Evolutionary conservation across 2,797 vertebrate genomes (phyloP).

Genomic region (Lepus oiostolus): DNA sequence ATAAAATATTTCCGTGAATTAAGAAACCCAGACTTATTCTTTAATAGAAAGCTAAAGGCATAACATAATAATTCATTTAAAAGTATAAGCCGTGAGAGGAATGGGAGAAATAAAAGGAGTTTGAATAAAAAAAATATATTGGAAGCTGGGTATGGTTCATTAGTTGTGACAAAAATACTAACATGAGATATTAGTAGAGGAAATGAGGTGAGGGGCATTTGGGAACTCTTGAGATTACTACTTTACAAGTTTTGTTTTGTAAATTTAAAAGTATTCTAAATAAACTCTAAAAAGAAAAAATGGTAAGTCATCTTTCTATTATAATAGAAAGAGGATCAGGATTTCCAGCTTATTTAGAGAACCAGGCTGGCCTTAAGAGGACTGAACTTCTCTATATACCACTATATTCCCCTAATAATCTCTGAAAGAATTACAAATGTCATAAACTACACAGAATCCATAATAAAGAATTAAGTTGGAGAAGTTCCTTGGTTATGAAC

Average conservation of each 20-base stretch:
- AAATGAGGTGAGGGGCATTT: too few relatives aligned
- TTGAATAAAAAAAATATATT: too few relatives aligned
- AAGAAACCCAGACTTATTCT: conserved; percentile 47
- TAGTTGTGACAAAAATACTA: too few relatives aligned
- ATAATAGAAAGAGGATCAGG: background rate
- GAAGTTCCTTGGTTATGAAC: background rate
- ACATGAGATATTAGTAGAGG: too few relatives aligned
- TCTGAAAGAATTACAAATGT: conserved; percentile 27
- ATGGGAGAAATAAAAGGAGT: too few relatives aligned
- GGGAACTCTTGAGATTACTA: too few relatives aligned
- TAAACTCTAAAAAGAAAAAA: too few relatives aligned
- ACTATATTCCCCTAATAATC: background rate
- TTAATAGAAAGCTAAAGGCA: conserved; percentile 11
- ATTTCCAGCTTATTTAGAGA: conserved; percentile 7
- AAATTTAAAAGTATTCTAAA: too few relatives aligned
- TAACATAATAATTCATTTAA: conserved; percentile 44
- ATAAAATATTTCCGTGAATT: conserved; percentile 55
- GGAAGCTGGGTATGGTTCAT: too few relatives aligned
- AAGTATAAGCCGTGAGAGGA: too few relatives aligned
- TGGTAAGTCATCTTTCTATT: background rate
- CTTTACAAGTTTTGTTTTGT: too few relatives aligned
- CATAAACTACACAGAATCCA: conserved; percentile 5
- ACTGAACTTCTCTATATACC: background rate
- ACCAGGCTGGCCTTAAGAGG: background rate
- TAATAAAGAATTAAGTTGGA: background rate